phyloP scores from a whole-genome alignment of 2,797 vertebrate genomes.

The Ptychobarbus kaznakovi region DNA sequence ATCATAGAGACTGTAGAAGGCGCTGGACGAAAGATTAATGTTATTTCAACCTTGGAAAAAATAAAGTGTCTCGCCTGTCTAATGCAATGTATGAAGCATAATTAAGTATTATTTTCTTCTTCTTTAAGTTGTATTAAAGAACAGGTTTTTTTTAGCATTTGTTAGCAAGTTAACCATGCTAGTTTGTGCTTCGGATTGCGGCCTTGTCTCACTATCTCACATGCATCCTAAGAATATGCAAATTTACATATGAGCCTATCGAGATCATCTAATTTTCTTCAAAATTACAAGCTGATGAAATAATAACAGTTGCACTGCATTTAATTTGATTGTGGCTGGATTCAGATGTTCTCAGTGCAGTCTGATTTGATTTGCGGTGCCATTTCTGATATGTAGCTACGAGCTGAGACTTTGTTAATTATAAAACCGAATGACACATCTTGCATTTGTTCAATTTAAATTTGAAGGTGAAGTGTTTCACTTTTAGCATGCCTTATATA shows the following conservation, averaged over 20 bases:
- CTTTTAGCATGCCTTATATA: not conserved
- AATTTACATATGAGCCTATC: not conserved
- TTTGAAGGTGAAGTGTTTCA: not conserved
- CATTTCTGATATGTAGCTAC: not conserved
- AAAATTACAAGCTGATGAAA: conserved; percentile 9
- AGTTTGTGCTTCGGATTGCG: not conserved
- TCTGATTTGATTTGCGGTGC: not conserved
- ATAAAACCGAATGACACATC: not conserved
- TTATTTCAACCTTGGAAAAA: conserved; percentile 1
- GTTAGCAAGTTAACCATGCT: not conserved
- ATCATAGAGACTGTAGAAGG: not conserved
- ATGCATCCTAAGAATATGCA: not conserved
- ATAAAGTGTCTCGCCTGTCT: not conserved
- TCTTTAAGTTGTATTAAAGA: not conserved
- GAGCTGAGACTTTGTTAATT: not conserved
- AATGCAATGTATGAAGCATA: not conserved
- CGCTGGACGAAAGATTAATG: conserved; percentile 26
- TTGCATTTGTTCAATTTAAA: not conserved
- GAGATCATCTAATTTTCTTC: not conserved
- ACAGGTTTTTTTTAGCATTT: not conserved
- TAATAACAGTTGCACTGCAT: not conserved
- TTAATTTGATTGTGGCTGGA: conserved; percentile 5
- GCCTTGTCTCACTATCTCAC: not conserved
- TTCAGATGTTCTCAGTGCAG: not conserved
- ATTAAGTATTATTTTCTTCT: not conserved